Evolutionary conservation across 2,113 vertebrate species (phyloP).

Genomic region (Pluvialis apricaria): DNA sequence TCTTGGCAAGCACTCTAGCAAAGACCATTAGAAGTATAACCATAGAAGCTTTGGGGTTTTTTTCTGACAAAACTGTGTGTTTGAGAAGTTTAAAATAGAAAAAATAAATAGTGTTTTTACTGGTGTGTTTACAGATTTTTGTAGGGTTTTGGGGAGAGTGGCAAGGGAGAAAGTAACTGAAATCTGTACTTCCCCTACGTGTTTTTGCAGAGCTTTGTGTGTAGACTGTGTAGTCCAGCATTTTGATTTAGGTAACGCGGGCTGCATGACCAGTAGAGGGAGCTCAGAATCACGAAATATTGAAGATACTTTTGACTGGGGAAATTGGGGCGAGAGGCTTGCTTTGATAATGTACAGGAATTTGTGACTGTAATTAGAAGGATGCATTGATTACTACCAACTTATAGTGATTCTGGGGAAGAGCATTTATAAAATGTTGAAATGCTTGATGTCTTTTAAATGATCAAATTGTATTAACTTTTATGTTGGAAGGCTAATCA

Average conservation of each 20-base stretch:
- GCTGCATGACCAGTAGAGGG: slow-evolving; percentile 48
- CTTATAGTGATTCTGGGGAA: not conserved
- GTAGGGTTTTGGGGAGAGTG: not conserved
- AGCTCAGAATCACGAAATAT: slow-evolving; percentile 45
- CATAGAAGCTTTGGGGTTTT: not conserved
- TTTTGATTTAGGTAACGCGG: not conserved
- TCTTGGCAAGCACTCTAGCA: not conserved
- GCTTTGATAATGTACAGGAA: not conserved
- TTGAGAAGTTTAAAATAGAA: not conserved
- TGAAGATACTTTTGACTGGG: not conserved
- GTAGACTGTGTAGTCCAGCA: not conserved
- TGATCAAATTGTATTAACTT: not conserved
- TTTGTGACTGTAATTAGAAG: not conserved
- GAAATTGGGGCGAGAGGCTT: not conserved
- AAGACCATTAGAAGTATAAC: not conserved
- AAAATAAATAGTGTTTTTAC: not conserved
- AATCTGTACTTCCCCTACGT: not conserved
- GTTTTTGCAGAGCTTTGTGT: not conserved
- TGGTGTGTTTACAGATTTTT: not conserved
- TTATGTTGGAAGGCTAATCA: slow-evolving; percentile 41
- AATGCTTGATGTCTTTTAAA: not conserved
- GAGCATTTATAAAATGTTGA: not conserved
- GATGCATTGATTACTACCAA: not conserved
- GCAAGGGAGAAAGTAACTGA: not conserved
- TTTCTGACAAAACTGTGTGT: not conserved